Evolutionary conservation across 1,140 invertebrate genomes (phyloP), one percentile per base, ranked within the genome.

Genomic region (Drosophila bifasciata): DNA sequence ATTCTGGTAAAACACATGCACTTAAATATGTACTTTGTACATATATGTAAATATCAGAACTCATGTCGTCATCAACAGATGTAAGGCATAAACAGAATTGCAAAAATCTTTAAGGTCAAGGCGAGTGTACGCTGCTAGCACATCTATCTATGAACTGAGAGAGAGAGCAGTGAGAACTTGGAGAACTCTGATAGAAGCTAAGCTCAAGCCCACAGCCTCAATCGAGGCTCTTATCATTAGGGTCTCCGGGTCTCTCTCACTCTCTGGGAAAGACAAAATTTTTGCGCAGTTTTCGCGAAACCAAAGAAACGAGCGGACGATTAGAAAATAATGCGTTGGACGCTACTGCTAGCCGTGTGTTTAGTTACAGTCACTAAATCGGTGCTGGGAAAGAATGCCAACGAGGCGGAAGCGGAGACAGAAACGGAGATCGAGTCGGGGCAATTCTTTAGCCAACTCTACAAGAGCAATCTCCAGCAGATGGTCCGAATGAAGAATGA

Each of bases 81-180:
- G 44, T 23, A 56, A 36, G 16, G 32, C 52, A 70, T 48, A 58
- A 69, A 25, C 49, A 36, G 55, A 61, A 32, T 57, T 28, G 46
- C 11, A 64, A 49, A 55, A 41, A 49, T 64, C 48, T 76, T 67
- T 80, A 84, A 86, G 81, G 72, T 84, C 81, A 86, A 79, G 80
- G 53, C 53, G 17, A 44, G 21, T 13, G 32, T 11, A 36, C 11
- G 5, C 32, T 36, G 32, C 32, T 36, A 11, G 17, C n/a, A 44
- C 2, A 32, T 72, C 19, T 3, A 2, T n/a, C 44, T 41, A 61
- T 36, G 53, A 15, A 61, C 49, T 19, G 28, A 56, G 57, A 23
- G 16, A 11, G 66, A 68, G 63, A 45, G 25, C 51, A 17, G 43
- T 36, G 32, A 74, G 52, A 50, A 43, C 15, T 43, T 17, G 32